Evolutionary conservation across 2,113 vertebrate genomes (phyloP).

Genomic region (Triplophysa dalaica): DNA sequence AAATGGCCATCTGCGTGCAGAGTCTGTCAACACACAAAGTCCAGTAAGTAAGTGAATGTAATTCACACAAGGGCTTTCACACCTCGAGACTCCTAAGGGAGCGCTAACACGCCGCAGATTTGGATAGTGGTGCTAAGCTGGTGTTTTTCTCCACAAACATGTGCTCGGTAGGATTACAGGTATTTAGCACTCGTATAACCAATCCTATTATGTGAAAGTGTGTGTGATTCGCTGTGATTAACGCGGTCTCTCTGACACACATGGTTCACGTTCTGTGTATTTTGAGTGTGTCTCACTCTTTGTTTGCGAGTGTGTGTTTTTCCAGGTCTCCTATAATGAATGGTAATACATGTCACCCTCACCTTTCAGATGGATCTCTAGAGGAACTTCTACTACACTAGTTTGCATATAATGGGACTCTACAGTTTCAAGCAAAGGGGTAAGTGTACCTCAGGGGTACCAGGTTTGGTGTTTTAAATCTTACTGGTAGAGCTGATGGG

Average conservation of each 20-base stretch:
- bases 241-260: background rate
- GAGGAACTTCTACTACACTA: constrained; percentile 65
- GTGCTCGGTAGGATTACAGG: constrained; percentile 26
- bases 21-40: constrained; percentile 30
- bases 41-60: constrained; percentile 12
- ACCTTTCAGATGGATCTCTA: constrained; percentile 73
- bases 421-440: no score
- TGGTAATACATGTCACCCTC: constrained; percentile 65
- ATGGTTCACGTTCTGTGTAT: background rate
- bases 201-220: constrained; percentile 27
- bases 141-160: constrained; percentile 23
- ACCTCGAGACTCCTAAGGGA: constrained; percentile 34
- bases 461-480: no score
- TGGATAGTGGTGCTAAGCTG: constrained; percentile 18
- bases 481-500: no score
- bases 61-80: constrained; percentile 48
- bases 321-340: background rate
- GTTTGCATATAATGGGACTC: background rate
- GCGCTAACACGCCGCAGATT: constrained; percentile 7
- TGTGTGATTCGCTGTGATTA: constrained; percentile 20
- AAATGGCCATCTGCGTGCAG: constrained; percentile 56
- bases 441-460: no score
- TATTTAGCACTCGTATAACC: constrained; percentile 27
- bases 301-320: constrained; percentile 5
- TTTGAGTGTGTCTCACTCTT: background rate